These are phyloP conservation scores for Alligator mississippiensis DNA, from an alignment of 2,113 vertebrate species.

Conservation along the genomic window DNA sequence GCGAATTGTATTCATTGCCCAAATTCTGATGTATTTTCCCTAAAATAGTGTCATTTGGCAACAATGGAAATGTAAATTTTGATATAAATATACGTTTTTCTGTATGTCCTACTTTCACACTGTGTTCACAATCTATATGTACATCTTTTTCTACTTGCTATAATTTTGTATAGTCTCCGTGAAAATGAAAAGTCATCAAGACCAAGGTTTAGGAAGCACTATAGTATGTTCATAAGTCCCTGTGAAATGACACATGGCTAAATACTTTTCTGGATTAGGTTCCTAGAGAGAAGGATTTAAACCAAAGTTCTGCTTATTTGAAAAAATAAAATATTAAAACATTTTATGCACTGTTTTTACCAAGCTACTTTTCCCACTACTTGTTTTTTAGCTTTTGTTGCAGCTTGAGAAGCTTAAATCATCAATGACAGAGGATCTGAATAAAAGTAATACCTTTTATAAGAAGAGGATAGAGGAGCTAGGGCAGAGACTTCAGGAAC, in stretches of 20 bases:
- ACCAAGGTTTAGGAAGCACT: neutral
- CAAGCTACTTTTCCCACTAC: neutral
- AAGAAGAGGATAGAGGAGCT: conserved; percentile 84
- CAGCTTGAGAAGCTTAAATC: conserved; percentile 81
- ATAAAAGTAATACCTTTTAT: conserved; percentile 76
- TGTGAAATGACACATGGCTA: neutral
- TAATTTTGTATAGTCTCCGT: neutral
- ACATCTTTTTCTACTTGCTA: neutral
- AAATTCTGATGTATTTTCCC: neutral
- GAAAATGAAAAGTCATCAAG: neutral
- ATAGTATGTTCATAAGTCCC: neutral
- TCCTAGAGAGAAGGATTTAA: neutral
- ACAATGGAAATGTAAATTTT: neutral
- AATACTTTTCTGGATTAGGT: neutral
- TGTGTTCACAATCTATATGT: neutral
- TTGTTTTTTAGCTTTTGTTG: conserved; percentile 79
- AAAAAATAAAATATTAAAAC: neutral
- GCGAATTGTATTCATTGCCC: neutral
- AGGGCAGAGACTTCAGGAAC: conserved; percentile 83
- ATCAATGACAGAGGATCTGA: conserved; percentile 78
- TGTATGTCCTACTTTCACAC: neutral
- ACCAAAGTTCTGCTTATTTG: neutral
- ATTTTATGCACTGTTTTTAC: neutral
- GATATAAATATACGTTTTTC: neutral
- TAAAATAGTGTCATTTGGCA: neutral